phyloP scores from a whole-genome alignment of 2,888 invertebrate genomes.

The Aradus depressus region DNA sequence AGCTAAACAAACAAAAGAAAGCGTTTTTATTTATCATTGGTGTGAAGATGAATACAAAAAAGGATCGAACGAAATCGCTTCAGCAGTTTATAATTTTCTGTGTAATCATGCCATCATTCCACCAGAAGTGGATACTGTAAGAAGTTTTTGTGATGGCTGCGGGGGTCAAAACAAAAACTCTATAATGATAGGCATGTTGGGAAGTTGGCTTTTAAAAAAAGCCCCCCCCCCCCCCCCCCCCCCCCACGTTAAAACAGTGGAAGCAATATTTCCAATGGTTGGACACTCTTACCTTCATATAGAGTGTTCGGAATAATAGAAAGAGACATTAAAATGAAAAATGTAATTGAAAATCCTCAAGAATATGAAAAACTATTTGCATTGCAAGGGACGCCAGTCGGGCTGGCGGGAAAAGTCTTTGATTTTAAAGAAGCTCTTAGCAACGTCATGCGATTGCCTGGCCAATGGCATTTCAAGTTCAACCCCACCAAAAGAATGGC shows the following conservation, averaged over 20 bases:
- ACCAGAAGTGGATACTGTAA: conserved; percentile 1
- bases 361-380: conserved; percentile 26
- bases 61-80: conserved; percentile 34
- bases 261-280: conserved; percentile 31
- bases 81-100: conserved; percentile 31
- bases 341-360: conserved; percentile 24
- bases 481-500: conserved; percentile 17
- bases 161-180: conserved; percentile 32
- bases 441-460: conserved; percentile 1
- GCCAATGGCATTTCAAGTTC: conserved; percentile 19
- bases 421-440: conserved; percentile 24
- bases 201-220: conserved; percentile 28
- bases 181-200: conserved; percentile 31
- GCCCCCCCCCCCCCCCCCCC: no score
- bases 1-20: conserved; percentile 27
- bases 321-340: conserved; percentile 27
- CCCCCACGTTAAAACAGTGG: conserved; percentile 23
- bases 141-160: conserved; percentile 19
- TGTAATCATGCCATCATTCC: conserved; percentile 16
- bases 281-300: conserved; percentile 33
- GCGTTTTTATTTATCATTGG: conserved; percentile 32
- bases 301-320: conserved; percentile 32
- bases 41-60: conserved; percentile 32
- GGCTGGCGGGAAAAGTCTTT: conserved; percentile 18
- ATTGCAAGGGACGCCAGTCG: conserved; percentile 24